These are phyloP conservation scores for Strix uralensis DNA, from an alignment of 2,113 vertebrate species.

Conservation along the genomic window DNA sequence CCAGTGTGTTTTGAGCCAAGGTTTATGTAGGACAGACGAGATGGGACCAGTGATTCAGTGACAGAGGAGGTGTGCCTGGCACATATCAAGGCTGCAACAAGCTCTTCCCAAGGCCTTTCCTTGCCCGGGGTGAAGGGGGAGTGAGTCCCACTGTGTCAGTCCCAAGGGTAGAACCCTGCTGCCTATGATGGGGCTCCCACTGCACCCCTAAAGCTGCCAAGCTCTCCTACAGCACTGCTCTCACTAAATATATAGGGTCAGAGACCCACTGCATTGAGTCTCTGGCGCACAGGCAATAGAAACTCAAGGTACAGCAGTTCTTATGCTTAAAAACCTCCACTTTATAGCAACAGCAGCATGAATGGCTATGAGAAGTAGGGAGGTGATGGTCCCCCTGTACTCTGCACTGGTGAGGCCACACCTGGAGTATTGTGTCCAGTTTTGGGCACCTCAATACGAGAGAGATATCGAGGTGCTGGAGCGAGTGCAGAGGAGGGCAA, in stretches of 20 bases:
- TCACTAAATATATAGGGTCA: background rate
- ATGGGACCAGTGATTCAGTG: background rate
- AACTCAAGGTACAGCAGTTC: background rate
- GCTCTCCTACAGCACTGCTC: background rate
- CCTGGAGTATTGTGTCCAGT: no score
- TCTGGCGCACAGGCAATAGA: background rate
- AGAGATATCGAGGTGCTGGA: no score
- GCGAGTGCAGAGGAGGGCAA: no score
- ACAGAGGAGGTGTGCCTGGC: background rate
- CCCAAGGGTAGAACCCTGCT: background rate
- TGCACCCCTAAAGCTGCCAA: background rate
- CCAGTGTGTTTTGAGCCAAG: background rate
- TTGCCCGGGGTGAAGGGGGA: accelerated
- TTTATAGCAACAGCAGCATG: background rate
- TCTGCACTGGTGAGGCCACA: no score
- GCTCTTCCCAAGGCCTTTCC: background rate
- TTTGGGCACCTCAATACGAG: no score
- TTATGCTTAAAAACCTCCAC: background rate
- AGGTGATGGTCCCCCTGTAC: no score
- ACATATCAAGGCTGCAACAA: background rate
- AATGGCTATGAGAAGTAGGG: background rate
- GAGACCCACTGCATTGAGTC: background rate
- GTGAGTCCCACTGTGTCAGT: background rate
- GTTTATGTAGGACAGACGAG: background rate
- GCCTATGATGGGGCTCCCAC: background rate